Base-by-base conservation (phyloP, 2,113 vertebrate species). In the Collichthys lucidus region DNA sequence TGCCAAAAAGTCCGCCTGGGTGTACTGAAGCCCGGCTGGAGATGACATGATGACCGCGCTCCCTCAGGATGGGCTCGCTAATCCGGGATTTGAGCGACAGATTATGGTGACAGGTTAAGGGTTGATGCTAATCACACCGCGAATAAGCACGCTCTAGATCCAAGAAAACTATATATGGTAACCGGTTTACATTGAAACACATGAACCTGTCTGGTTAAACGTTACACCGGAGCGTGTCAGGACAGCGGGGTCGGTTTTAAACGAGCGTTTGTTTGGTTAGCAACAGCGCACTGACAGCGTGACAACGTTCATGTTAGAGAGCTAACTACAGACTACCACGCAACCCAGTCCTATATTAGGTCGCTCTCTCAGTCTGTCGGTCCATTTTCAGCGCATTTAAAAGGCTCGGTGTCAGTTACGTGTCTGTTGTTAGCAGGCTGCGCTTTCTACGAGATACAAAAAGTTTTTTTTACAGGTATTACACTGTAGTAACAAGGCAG, bases 1-100 rank as follows among this genome's bases (percentile, higher is more conserved):
- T 7, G 92, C 88, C 65, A 95, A 66, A 80, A 98, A 95, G 80
- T 95, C 94, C 52, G 93, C 85, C 81, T 95, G 94, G 49, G 86
- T 89, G 64, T 62, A 92, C 31, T 79, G 92, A 8, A 85, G 73
- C 75, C 96, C 96, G 79, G 94, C 94, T 93, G 94, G 95, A 60
- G 95, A 88, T 77, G 96, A 95, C 96, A 97, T 97, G 88, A 91
- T 96, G 88, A 91, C 77, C 42, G 20, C 42, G 42, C 62, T 49
- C 61, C 61, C 29, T 77, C 65, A 77, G n/a, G 4, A 55, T 84
- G 29, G 20, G 11, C 70, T 55, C 15, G 11, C 82, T 88, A 92
- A 93, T 92, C 89, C 81, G 7, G 86, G 76, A 88, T 87, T 84
- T 77, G 6, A 83, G 24, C 15, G 11, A 74, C 73, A 90, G 85